Evolutionary conservation across 2,113 vertebrate species (phyloP).

Genomic region (Corythaixoides concolor): DNA sequence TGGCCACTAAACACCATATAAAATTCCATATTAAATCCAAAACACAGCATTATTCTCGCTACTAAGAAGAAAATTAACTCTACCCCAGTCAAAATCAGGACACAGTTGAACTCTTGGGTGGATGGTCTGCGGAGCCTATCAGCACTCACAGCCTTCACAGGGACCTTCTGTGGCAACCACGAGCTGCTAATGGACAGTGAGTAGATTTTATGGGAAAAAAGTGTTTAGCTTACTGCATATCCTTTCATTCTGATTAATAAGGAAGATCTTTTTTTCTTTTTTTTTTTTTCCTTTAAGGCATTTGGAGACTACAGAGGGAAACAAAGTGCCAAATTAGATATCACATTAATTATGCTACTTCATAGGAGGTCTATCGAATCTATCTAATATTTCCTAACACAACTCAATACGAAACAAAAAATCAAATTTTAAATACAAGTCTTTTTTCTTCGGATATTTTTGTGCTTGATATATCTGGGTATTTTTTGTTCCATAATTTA

Average conservation of each 20-base stretch:
- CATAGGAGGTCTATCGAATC: background rate
- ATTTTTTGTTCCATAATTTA: background rate
- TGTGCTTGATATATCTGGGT: fast-evolving
- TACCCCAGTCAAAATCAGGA: too few relatives aligned
- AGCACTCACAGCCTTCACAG: background rate
- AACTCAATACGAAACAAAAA: background rate
- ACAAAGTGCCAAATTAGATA: background rate
- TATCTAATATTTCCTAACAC: background rate
- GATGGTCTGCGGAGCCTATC: background rate
- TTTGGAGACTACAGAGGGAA: background rate
- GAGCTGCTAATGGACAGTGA: background rate
- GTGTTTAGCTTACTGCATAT: background rate
- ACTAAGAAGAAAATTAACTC: too few relatives aligned
- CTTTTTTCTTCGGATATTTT: background rate
- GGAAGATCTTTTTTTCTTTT: too few relatives aligned
- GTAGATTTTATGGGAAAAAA: background rate
- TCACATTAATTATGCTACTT: background rate
- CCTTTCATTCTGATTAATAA: background rate
- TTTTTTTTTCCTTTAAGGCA: background rate
- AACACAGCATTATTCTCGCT: too few relatives aligned
- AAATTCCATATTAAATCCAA: too few relatives aligned
- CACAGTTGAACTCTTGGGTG: background rate
- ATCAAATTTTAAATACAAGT: background rate
- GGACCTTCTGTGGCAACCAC: background rate
- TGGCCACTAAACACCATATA: too few relatives aligned